Evolutionary conservation across 2,888 invertebrate species (phyloP).

Genomic region (Halictus quadricinctus): DNA sequence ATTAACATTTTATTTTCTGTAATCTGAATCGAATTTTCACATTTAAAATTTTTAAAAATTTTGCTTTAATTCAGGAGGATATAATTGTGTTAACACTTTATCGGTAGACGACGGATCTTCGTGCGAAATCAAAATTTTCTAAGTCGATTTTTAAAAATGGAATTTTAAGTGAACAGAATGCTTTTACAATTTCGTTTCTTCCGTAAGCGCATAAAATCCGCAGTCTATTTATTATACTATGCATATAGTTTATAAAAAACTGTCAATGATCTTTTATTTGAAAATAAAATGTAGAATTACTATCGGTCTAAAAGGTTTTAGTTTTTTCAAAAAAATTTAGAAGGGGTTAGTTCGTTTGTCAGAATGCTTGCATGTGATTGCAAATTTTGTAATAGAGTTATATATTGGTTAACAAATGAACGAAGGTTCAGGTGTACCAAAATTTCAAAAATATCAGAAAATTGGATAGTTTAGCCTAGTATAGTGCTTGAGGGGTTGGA

Average conservation of each 20-base stretch:
- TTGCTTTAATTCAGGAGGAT: too few relatives aligned
- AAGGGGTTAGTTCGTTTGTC: neutral
- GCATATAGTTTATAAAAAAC: too few relatives aligned
- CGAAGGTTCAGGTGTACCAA: neutral
- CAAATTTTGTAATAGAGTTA: neutral
- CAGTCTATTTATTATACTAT: neutral
- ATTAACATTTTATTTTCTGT: neutral
- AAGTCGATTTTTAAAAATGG: too few relatives aligned
- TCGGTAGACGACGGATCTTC: too few relatives aligned
- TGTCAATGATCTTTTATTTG: too few relatives aligned
- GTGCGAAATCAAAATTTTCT: too few relatives aligned
- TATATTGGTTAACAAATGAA: slow-evolving; percentile 24
- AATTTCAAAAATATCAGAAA: slow-evolving; percentile 35
- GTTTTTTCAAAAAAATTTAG: neutral
- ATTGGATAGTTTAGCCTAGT: slow-evolving; percentile 25
- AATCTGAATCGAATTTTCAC: neutral
- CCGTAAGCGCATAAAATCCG: neutral
- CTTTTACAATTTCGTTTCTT: neutral
- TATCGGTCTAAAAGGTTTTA: neutral
- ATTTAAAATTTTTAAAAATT: neutral
- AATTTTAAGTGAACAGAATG: neutral
- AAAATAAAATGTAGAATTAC: neutral
- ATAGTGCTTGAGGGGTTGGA: slow-evolving; percentile 2
- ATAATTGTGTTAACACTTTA: too few relatives aligned
- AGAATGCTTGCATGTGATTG: too few relatives aligned